Evolutionary conservation across 1,140 invertebrate species (phyloP).

Genomic region (Drosophila nasuta): DNA sequence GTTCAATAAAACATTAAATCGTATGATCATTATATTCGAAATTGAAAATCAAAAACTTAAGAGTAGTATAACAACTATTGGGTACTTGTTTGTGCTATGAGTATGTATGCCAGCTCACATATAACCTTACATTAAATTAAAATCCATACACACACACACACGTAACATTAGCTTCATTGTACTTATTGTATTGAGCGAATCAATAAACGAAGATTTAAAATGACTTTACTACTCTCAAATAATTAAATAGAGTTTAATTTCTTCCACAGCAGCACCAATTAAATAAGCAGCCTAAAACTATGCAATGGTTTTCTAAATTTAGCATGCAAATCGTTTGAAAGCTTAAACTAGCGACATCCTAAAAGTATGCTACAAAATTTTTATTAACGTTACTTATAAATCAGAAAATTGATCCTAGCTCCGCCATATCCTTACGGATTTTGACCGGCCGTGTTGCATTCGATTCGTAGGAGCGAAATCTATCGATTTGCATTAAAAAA

Average conservation of each 20-base stretch:
- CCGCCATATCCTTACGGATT: too few species aligned
- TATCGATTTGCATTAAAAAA: not conserved
- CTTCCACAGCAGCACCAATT: not conserved
- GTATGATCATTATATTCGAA: conserved; percentile 6
- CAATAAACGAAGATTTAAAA: conserved; percentile 41
- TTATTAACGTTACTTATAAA: too few species aligned
- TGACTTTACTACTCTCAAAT: not conserved
- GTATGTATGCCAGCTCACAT: not conserved
- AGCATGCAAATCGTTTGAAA: too few species aligned
- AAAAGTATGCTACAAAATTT: conserved; percentile 6
- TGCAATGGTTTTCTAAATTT: not conserved
- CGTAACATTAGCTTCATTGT: conserved; percentile 28
- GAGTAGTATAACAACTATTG: conserved; percentile 8
- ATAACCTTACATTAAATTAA: conserved; percentile 31
- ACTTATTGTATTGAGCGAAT: conserved; percentile 40
- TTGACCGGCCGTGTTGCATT: too few species aligned
- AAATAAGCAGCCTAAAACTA: not conserved
- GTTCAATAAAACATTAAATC: conserved; percentile 58
- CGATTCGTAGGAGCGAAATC: not conserved
- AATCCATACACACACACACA: conserved; percentile 31
- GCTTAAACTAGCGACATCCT: not conserved
- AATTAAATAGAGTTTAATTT: too few species aligned
- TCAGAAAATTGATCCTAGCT: not conserved
- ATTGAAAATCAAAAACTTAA: conserved; percentile 17
- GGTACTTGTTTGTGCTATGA: not conserved